A percentile compares a stretch with the other conserved stretches of the same genome.
Evolutionary conservation across 1,140 invertebrate genomes (phyloP).

Genomic region (Paraescarpia echinospica): DNA sequence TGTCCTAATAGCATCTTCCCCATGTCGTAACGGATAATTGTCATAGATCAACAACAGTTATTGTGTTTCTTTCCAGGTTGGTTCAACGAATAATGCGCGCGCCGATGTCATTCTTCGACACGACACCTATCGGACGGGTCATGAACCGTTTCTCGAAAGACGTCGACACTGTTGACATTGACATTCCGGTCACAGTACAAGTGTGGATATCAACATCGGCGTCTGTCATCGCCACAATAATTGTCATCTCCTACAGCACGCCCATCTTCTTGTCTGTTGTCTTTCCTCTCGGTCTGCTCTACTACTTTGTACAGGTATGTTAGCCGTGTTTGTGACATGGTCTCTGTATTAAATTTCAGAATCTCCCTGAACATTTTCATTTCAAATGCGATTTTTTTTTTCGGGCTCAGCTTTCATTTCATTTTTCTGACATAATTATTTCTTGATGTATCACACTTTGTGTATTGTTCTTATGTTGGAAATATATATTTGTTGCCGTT

Average conservation of each 20-base stretch:
- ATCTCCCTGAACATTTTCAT: no score
- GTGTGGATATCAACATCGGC: constrained; percentile 18
- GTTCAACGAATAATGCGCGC: constrained; percentile 68
- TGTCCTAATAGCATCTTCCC: constrained; percentile 11
- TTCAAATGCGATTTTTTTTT: no score
- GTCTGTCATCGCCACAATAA: constrained; percentile 12
- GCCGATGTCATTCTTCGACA: constrained; percentile 71
- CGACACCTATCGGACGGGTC: constrained; percentile 68
- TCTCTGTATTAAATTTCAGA: no score
- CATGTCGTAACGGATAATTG: background rate
- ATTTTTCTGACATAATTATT: no score
- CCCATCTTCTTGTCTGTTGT: constrained; percentile 22
- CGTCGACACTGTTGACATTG: constrained; percentile 60
- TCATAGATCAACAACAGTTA: constrained; percentile 35
- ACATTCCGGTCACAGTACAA: constrained; percentile 46
- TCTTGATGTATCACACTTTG: no score
- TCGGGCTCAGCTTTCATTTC: no score
- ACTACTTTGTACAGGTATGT: constrained; percentile 27
- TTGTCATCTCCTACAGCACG: constrained; percentile 25
- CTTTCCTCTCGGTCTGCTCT: constrained; percentile 23
- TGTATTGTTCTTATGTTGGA: no score
- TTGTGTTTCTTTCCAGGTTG: constrained; percentile 9
- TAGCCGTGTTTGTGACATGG: no score
- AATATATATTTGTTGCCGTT: no score
- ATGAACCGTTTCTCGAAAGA: constrained; percentile 51